phyloP scores from a whole-genome alignment of 2,888 invertebrate species.

The Bugula neritina region DNA sequence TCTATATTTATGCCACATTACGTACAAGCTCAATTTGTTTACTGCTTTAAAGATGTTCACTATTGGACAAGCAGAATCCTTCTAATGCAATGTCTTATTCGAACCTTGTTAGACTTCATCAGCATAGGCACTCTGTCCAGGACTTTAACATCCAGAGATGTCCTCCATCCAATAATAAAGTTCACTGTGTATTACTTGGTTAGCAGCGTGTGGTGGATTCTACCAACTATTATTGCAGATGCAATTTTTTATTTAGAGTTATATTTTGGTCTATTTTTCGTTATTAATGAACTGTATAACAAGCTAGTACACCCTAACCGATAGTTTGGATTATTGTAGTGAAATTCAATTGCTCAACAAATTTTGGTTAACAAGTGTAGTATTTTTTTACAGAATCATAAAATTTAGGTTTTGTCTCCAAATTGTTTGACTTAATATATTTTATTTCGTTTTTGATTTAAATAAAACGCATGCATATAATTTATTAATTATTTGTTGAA shows the following conservation, averaged over 20 bases:
- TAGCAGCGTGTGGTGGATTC: neutral
- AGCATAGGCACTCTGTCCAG: neutral
- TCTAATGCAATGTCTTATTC: slow-evolving; percentile 35
- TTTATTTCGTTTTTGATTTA: no score
- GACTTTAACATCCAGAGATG: neutral
- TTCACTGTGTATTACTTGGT: neutral
- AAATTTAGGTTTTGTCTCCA: no score
- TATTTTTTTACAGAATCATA: no score
- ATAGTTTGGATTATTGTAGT: no score
- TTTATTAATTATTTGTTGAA: no score
- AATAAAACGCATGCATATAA: no score
- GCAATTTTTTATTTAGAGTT: slow-evolving; percentile 21
- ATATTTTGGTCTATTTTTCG: neutral
- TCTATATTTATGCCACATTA: slow-evolving; percentile 36
- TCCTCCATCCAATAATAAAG: neutral
- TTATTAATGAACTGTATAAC: neutral
- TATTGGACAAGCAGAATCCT: slow-evolving; percentile 38
- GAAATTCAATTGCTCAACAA: no score
- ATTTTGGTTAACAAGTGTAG: no score
- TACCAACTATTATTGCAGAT: slow-evolving; percentile 20
- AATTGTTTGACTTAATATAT: no score
- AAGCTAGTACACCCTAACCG: neutral
- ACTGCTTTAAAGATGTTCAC: slow-evolving; percentile 37
- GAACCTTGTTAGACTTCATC: slow-evolving; percentile 35
- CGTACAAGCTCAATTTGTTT: slow-evolving; percentile 38